Evolutionary conservation across 2,113 vertebrate genomes (phyloP), one percentile per base, ranked within the genome.

Genomic region (Chionodraco myersi): DNA sequence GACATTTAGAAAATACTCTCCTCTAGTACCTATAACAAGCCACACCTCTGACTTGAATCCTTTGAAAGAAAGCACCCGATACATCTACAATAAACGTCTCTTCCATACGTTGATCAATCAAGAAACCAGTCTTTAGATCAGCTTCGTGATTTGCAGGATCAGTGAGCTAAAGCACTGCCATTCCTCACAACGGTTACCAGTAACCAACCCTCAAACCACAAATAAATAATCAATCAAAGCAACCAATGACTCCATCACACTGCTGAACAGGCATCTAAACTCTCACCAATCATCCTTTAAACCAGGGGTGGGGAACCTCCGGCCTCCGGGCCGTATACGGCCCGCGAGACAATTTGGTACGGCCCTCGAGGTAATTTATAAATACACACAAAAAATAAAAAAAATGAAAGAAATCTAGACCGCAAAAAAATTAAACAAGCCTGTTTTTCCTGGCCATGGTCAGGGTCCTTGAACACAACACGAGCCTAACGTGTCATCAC

Each of bases 201-300:
- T 45, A 52, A 54, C 51, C 72, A 59, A 66, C 36, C 13, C 15
- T 10, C 56, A 57, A 56, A 69, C 51, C 61, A 70, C 58, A 89
- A 77, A 75, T 71, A 78, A 52, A 81, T 79, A 66, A 86, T 91
- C 72, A 59, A 85, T 85, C 63, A 69, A 44, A 54, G 57, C 18
- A 51, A 83, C 77, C 80, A 41, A 73, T 75, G 47, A 65, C 72
- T 76, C 14, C 1, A 82, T 89, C 79, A 76, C 36, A 60, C 47
- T 77, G 76, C 57, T 85, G 75, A 62, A 72, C 59, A 60, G 49
- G 49, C 61, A 51, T 82, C 63, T 69, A 51, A 80, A 80, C 69
- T 60, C 36, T n/a, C 48, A 52, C 56, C 82, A 63, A 48, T 82
- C 74, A 62, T 67, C 68, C 47, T 68, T 83, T 72, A 69, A 84